Evolutionary conservation across 2,797 vertebrate species (phyloP).

Genomic region (Vultur gryphus): DNA sequence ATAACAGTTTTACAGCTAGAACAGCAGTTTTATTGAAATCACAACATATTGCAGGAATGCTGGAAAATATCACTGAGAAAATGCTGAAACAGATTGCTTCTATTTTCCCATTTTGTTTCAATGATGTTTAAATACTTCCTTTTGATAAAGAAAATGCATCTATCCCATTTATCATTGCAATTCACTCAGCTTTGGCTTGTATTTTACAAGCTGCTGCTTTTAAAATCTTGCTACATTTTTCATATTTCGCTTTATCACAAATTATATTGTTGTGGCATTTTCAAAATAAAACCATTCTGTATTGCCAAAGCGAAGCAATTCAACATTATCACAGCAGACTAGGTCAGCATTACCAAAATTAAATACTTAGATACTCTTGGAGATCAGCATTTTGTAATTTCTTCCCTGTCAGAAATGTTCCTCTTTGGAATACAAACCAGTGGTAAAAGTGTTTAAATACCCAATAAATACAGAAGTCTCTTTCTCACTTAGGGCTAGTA

Average conservation of each 20-base stretch:
- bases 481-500: neutral
- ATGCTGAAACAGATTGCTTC: neutral
- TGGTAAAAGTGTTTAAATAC: neutral
- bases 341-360: neutral
- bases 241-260: neutral
- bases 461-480: neutral
- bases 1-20: neutral
- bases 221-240: neutral
- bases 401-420: neutral
- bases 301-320: neutral
- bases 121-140: neutral
- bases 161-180: neutral
- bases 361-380: neutral
- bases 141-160: neutral
- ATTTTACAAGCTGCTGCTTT: neutral
- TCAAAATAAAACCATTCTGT: neutral
- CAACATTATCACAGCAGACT: neutral
- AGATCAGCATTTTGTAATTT: neutral
- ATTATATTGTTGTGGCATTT: neutral
- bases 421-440: neutral
- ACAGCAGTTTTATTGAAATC: neutral
- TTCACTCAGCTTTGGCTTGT: neutral
- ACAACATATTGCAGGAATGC: neutral
- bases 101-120: neutral
- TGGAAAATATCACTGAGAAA: neutral